Evolutionary conservation across 64 coral and sea anemone species (phyloP).

Genomic region (Pachyseris speciosa): DNA sequence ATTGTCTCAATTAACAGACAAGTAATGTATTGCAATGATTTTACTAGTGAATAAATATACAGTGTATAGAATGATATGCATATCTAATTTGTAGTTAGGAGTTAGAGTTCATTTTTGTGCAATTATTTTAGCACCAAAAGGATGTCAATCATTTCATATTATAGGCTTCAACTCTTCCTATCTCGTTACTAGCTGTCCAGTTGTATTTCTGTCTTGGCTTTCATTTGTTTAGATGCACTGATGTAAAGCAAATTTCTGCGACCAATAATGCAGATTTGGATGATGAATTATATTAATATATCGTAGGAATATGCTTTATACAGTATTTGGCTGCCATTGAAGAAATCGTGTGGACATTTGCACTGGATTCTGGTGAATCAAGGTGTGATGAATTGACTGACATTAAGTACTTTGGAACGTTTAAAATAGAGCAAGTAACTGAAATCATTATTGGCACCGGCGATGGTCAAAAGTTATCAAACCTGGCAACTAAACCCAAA

Average conservation of each 20-base stretch:
- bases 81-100: background rate
- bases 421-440: too few species aligned
- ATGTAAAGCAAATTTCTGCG: background rate
- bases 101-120: background rate
- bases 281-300: background rate
- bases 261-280: background rate
- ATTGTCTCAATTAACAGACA: background rate
- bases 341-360: background rate
- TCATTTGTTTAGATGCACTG: too few species aligned
- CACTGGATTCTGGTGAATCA: background rate
- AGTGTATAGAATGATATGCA: constrained; percentile 19
- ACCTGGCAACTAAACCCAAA: too few species aligned
- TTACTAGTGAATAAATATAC: constrained; percentile 18
- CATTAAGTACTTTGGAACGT: too few species aligned
- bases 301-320: background rate
- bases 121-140: too few species aligned
- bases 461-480: too few species aligned
- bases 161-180: too few species aligned
- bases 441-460: too few species aligned
- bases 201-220: too few species aligned
- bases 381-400: too few species aligned
- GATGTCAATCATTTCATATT: too few species aligned
- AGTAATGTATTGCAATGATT: background rate
- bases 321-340: background rate
- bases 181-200: too few species aligned